phyloP scores from a whole-genome alignment of 2,888 invertebrate species.

The Neoitamus cyanurus region DNA sequence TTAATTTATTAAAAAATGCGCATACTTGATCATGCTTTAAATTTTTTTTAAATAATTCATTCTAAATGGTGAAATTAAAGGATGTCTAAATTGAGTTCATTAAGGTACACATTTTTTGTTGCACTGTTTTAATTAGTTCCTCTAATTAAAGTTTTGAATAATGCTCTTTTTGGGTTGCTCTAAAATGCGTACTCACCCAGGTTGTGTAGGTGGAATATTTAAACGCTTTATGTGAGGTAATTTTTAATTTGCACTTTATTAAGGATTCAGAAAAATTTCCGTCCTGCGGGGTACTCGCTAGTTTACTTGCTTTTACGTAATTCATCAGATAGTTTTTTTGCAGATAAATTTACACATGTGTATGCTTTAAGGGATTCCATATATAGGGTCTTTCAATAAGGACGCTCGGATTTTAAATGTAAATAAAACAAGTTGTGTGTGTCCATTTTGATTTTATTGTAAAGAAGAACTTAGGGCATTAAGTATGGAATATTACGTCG shows the following conservation, averaged over 20 bases:
- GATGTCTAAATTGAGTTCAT: neutral
- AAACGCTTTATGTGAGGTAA: neutral
- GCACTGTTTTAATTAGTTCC: neutral
- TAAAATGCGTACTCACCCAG: neutral
- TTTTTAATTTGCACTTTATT: neutral
- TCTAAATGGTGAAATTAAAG: neutral
- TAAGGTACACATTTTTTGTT: neutral
- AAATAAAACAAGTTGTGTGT: too few species aligned
- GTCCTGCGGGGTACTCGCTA: neutral
- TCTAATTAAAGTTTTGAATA: neutral
- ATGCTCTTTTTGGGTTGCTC: neutral
- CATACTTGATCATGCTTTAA: neutral
- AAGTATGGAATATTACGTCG: too few species aligned
- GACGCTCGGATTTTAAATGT: too few species aligned
- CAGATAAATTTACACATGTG: neutral
- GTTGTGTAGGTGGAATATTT: neutral
- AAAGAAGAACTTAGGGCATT: too few species aligned
- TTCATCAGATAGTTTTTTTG: neutral
- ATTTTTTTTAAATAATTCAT: neutral
- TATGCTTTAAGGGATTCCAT: neutral
- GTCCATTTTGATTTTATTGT: too few species aligned
- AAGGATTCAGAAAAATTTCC: neutral
- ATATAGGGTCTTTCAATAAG: too few species aligned
- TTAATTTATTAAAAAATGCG: neutral
- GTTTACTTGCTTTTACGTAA: neutral